Evolutionary conservation across 1,140 invertebrate genomes (phyloP).

Genomic region (Camponotus pennsylvanicus): DNA sequence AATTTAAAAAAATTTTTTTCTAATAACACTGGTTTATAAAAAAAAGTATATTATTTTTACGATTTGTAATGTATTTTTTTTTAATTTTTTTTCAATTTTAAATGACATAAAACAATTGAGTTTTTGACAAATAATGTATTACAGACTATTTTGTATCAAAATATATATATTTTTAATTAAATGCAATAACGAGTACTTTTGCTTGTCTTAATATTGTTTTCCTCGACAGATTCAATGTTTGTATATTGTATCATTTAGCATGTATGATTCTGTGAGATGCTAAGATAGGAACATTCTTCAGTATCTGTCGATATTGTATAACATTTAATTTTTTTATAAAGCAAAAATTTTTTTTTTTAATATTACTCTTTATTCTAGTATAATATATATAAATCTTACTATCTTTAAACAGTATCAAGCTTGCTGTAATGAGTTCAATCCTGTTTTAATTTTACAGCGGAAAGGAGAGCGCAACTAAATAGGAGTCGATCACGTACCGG

Average conservation of each 20-base stretch:
- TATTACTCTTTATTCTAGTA: background rate
- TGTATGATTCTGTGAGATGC: background rate
- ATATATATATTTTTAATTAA: slow-evolving; percentile 27
- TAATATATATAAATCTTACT: background rate
- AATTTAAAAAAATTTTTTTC: background rate
- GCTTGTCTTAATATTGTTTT: slow-evolving; percentile 20
- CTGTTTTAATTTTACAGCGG: slow-evolving; percentile 88
- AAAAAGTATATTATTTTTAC: slow-evolving; percentile 30
- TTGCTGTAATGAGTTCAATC: slow-evolving; percentile 35
- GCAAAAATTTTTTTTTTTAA: background rate
- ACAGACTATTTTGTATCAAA: slow-evolving; percentile 42
- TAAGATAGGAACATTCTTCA: background rate
- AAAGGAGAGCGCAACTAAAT: slow-evolving; percentile 94
- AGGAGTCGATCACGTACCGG: slow-evolving; percentile 93
- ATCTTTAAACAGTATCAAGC: background rate
- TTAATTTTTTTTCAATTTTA: background rate
- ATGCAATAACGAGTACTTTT: slow-evolving; percentile 34
- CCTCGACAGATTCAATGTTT: slow-evolving; percentile 37
- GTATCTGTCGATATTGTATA: background rate
- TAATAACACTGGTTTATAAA: background rate
- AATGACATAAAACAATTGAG: slow-evolving; percentile 5
- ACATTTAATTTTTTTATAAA: background rate
- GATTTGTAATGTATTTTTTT: slow-evolving; percentile 23
- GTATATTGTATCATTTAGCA: slow-evolving; percentile 21
- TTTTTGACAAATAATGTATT: slow-evolving; percentile 43